These are phyloP conservation scores for Cassiopea andromeda DNA, from an alignment of 30 jellyfish, hydroid and myxozoan species.

Conservation along the genomic window DNA sequence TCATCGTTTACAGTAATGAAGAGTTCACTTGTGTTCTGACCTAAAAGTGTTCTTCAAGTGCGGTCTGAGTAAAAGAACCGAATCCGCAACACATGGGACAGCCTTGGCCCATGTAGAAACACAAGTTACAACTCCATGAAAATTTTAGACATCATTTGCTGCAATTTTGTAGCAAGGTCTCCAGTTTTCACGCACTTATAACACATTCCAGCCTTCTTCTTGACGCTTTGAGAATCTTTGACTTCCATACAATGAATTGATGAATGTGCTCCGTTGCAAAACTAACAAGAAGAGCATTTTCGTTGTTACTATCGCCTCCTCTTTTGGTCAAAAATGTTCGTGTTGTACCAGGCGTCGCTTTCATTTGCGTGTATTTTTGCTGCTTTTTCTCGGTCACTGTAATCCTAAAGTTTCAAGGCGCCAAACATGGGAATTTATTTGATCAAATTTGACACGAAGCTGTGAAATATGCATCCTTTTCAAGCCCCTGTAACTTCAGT, in stretches of 20 bases:
- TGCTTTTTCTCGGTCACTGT: not conserved
- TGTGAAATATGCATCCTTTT: not conserved
- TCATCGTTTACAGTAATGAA: no score
- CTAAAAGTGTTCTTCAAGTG: no score
- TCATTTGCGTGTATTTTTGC: not conserved
- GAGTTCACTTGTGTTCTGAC: no score
- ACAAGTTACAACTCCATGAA: no score
- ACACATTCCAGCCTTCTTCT: conserved; percentile 27
- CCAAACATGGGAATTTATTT: not conserved
- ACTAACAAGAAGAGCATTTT: not conserved
- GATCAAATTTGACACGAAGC: not conserved
- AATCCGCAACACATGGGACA: no score
- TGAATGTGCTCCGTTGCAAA: not conserved
- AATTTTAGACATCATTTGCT: conserved; percentile 2
- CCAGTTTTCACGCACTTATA: conserved; percentile 18
- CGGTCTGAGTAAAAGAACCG: no score
- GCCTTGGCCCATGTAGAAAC: no score
- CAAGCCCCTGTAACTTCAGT: not conserved
- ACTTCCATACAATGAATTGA: not conserved
- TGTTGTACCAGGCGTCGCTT: not conserved
- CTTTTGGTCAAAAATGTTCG: not conserved
- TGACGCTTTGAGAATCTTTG: conserved; percentile 9
- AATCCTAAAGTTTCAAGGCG: not conserved
- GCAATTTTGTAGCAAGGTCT: conserved; percentile 21
- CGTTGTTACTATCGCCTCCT: not conserved